phyloP scores from a whole-genome alignment of 2,113 vertebrate genomes.

The Anas platyrhynchos region DNA sequence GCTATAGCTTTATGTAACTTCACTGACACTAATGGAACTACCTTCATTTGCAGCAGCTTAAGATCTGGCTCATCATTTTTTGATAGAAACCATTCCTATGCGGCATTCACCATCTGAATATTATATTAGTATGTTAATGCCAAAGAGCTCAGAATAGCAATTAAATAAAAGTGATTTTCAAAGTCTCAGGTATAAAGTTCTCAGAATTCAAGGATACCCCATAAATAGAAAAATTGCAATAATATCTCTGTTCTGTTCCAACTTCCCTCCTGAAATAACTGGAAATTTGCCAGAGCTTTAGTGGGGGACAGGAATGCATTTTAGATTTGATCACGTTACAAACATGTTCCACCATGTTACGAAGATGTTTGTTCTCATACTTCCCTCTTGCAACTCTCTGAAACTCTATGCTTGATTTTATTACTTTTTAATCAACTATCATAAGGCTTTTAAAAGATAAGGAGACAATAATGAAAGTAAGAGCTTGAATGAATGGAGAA shows the following conservation, averaged over 20 bases:
- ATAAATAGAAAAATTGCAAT: neutral
- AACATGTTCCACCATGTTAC: neutral
- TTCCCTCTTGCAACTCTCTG: neutral
- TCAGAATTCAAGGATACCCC: neutral
- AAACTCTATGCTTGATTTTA: neutral
- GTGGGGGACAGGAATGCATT: neutral
- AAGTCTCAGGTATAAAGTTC: neutral
- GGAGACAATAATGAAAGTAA: neutral
- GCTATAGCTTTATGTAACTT: neutral
- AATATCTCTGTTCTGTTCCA: neutral
- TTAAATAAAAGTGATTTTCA: constrained; percentile 2
- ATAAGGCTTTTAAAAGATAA: neutral
- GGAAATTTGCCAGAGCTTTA: neutral
- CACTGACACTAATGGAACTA: neutral
- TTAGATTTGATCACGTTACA: neutral
- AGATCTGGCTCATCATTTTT: constrained; percentile 1
- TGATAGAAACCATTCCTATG: neutral
- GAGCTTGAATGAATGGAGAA: neutral
- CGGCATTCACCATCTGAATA: neutral
- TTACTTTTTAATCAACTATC: neutral
- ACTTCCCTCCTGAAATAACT: neutral
- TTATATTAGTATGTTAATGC: neutral
- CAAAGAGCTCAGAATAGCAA: neutral
- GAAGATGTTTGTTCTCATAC: neutral
- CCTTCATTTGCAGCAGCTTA: neutral